A percentile compares a stretch with the other conserved stretches of the same genome.
Evolutionary conservation across 2,113 vertebrate species (phyloP).

Genomic region (Nestor notabilis): DNA sequence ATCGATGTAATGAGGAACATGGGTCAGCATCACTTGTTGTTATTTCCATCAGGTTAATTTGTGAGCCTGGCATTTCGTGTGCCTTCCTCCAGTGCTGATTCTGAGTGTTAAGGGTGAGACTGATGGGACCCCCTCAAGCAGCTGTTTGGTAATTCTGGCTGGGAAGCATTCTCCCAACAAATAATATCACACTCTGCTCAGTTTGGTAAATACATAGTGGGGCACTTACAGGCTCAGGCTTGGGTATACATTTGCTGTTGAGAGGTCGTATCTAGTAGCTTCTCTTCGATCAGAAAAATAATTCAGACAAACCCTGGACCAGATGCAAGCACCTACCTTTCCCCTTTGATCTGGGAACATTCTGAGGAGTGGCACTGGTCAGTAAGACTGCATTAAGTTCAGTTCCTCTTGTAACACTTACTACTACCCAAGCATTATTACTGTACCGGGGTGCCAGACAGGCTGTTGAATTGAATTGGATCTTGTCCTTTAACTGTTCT

Average conservation of each 20-base stretch:
- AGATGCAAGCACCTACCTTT: background rate
- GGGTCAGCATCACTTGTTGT: background rate
- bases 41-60: background rate
- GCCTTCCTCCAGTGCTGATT: fast-evolving
- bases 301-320: background rate
- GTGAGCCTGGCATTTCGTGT: fast-evolving
- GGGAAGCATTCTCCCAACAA: background rate
- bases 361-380: background rate
- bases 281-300: background rate
- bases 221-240: background rate
- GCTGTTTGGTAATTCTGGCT: background rate
- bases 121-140: background rate
- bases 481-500: background rate
- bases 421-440: background rate
- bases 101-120: background rate
- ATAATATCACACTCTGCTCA: background rate
- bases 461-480: background rate
- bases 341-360: background rate
- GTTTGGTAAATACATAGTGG: background rate
- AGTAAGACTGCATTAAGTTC: background rate
- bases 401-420: background rate
- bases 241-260: background rate
- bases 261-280: background rate
- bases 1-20: background rate
- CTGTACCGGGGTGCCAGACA: background rate